Conservation (phyloP, 2,113 vertebrate genomes). For the Pyrgilauda ruficollis region DNA sequence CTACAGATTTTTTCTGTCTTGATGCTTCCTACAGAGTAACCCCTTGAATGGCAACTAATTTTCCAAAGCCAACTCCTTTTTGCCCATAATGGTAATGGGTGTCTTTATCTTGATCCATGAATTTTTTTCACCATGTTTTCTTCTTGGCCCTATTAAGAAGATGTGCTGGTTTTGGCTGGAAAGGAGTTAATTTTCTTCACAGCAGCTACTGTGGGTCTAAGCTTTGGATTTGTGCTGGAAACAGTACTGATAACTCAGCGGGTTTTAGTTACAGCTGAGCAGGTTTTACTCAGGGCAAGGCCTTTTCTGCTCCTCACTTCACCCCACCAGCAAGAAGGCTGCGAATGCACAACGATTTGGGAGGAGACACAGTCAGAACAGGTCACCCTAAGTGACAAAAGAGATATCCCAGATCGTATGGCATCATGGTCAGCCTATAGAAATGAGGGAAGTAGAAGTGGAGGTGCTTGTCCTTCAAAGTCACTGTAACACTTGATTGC, state of each 20-base stretch:
- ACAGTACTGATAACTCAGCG: not conserved
- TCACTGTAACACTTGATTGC: not conserved
- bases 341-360: not conserved
- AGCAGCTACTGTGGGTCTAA: no score
- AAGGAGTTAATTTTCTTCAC: not conserved
- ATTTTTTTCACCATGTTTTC: not conserved
- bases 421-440: not conserved
- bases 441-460: not conserved
- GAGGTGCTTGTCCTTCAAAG: not conserved
- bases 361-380: not conserved
- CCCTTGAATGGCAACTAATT: not conserved
- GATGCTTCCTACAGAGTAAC: not conserved
- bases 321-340: not conserved
- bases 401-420: rapidly evolving
- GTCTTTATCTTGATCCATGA: not conserved
- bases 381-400: not conserved
- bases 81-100: not conserved
- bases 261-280: not conserved
- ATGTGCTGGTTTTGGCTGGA: not conserved
- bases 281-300: not conserved
- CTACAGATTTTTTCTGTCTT: not conserved
- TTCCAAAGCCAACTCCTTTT: not conserved
- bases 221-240: not conserved
- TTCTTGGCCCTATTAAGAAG: not conserved
- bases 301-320: not conserved